A percentile compares a stretch with the other conserved stretches of the same genome.
phyloP scores from a whole-genome alignment of 2,113 vertebrate genomes.

The Melanerpes aurifrons region DNA sequence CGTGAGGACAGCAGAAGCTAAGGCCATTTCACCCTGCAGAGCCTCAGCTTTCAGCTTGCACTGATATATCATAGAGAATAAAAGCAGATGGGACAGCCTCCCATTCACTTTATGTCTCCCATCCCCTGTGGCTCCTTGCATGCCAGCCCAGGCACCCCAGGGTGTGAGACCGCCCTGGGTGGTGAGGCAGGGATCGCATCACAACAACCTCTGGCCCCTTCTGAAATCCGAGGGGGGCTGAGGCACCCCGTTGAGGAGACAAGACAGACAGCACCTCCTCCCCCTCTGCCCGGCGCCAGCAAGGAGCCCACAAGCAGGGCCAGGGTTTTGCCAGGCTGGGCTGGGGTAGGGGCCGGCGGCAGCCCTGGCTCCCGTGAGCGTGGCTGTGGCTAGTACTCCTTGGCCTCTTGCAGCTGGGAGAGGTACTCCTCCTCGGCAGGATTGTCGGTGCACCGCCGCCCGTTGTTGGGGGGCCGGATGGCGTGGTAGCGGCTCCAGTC shows the following conservation, averaged over 20 bases:
- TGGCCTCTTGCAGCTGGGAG: conserved; percentile 90
- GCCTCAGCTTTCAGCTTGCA: background rate
- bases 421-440: conserved; percentile 86
- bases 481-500: conserved; percentile 93
- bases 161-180: background rate
- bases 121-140: background rate
- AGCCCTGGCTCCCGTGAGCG: background rate
- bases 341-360: background rate
- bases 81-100: background rate
- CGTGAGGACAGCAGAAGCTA: background rate
- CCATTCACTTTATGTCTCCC: background rate
- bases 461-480: conserved; percentile 88
- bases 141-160: background rate
- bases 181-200: background rate
- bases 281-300: background rate
- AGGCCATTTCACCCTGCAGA: background rate
- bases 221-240: background rate
- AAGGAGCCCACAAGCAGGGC: background rate
- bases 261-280: accelerated
- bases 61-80: background rate
- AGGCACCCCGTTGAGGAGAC: background rate
- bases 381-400: conserved; percentile 81
- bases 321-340: background rate
- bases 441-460: conserved; percentile 83
- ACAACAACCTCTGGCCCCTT: background rate